Evolutionary conservation across 2,797 vertebrate genomes (phyloP).

Genomic region (Fundulus diaphanus): DNA sequence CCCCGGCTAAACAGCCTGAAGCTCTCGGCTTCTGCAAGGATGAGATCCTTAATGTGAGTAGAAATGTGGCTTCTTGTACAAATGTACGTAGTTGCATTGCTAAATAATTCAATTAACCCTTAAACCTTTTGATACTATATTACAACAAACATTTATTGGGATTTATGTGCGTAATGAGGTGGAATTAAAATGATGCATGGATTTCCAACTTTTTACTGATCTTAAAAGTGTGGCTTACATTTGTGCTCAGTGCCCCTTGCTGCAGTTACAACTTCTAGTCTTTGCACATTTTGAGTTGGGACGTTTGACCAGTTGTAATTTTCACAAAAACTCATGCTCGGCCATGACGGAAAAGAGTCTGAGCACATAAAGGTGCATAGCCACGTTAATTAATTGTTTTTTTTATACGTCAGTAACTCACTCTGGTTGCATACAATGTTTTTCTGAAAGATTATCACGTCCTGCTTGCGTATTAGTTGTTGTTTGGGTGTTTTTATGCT

Average conservation of each 20-base stretch:
- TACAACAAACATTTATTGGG: neutral
- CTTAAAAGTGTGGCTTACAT: neutral
- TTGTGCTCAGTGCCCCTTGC: neutral
- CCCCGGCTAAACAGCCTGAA: conserved; percentile 91
- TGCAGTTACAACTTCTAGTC: neutral
- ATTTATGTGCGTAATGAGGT: neutral
- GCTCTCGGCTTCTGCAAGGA: conserved; percentile 96
- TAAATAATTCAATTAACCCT: neutral
- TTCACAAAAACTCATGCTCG: neutral
- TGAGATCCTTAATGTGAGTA: conserved; percentile 90
- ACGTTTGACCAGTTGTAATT: neutral
- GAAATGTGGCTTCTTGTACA: neutral
- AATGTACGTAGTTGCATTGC: neutral
- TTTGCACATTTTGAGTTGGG: too few species aligned
- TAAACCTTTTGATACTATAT: neutral
- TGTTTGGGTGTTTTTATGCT: too few species aligned
- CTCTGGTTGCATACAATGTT: too few species aligned
- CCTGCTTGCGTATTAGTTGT: too few species aligned
- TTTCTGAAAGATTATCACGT: too few species aligned
- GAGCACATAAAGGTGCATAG: too few species aligned
- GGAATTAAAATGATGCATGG: neutral
- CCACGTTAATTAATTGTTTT: too few species aligned
- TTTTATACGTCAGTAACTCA: too few species aligned
- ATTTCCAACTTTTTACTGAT: neutral
- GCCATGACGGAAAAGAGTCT: neutral